Evolutionary conservation across 2,797 vertebrate species (phyloP).

Genomic region (Scyliorhinus canicula): DNA sequence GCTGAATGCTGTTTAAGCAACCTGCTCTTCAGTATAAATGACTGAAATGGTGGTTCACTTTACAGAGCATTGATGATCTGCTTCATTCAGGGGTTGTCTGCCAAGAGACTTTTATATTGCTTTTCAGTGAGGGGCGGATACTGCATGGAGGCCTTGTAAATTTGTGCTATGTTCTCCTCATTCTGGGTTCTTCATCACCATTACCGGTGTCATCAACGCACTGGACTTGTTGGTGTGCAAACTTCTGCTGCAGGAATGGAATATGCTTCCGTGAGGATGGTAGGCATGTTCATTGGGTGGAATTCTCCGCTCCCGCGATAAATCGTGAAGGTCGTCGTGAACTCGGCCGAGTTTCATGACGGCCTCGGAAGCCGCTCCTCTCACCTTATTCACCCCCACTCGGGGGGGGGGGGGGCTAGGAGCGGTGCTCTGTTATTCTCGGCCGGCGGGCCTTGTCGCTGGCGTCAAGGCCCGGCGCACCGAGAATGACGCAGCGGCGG

Average conservation of each 20-base stretch:
- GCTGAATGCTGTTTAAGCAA: not conserved
- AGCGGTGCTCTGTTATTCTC: no score
- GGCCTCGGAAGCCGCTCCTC: no score
- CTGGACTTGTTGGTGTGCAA: not conserved
- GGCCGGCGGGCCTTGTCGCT: no score
- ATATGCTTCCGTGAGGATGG: not conserved
- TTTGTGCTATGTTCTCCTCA: not conserved
- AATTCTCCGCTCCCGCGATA: no score
- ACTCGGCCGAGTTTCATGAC: no score
- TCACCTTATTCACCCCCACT: no score
- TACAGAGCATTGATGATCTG: not conserved
- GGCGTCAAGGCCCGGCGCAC: no score
- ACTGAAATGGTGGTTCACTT: not conserved
- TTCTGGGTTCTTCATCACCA: not conserved
- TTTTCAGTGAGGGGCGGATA: not conserved
- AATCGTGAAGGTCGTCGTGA: no score
- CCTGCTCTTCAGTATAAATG: not conserved
- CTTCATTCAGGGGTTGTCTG: not conserved
- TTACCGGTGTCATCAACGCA: not conserved
- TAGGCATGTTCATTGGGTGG: not conserved
- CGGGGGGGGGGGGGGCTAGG: no score
- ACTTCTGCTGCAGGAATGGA: not conserved
- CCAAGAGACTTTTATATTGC: not conserved
- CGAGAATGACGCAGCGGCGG: no score
- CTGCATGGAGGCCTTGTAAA: not conserved